A percentile compares a stretch with the other conserved stretches of the same genome.
These are phyloP conservation scores for Allobates femoralis DNA, from an alignment of 2,797 vertebrate species.

Conservation along the genomic window DNA sequence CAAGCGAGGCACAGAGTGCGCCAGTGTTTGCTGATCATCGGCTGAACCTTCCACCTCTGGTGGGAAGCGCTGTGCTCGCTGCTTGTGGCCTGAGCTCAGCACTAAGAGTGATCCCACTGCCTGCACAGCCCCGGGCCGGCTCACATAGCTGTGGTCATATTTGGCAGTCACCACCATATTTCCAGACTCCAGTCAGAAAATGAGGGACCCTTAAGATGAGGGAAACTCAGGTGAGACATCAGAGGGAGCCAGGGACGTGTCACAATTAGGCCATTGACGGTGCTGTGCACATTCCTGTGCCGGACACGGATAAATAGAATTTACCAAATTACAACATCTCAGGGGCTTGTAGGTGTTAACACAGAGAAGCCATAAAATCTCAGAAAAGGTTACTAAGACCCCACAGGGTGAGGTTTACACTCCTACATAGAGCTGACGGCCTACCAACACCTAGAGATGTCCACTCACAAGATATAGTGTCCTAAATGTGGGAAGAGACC, in stretches of 20 bases:
- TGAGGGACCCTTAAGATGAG: constrained; percentile 76
- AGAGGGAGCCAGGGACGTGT: neutral
- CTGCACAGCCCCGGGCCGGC: constrained; percentile 84
- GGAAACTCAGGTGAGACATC: constrained; percentile 69
- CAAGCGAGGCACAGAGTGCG: neutral
- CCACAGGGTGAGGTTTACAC: neutral
- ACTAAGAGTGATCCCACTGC: constrained; percentile 5
- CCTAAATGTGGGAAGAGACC: neutral
- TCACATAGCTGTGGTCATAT: constrained; percentile 89
- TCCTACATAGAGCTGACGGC: neutral
- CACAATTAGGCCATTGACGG: constrained; percentile 56
- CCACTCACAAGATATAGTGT: neutral
- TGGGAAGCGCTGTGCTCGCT: neutral
- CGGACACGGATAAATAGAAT: neutral
- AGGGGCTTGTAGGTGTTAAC: neutral
- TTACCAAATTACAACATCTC: neutral
- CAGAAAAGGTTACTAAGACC: neutral
- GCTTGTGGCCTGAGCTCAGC: neutral
- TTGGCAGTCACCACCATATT: constrained; percentile 74
- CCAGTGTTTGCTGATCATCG: constrained; percentile 1
- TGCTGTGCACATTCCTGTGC: constrained; percentile 10
- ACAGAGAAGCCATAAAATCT: neutral
- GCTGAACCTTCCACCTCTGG: constrained; percentile 31
- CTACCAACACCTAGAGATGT: neutral
- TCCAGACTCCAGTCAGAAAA: constrained; percentile 71